Evolutionary conservation across 2,888 invertebrate species (phyloP).

Genomic region (Volucella bombylans): DNA sequence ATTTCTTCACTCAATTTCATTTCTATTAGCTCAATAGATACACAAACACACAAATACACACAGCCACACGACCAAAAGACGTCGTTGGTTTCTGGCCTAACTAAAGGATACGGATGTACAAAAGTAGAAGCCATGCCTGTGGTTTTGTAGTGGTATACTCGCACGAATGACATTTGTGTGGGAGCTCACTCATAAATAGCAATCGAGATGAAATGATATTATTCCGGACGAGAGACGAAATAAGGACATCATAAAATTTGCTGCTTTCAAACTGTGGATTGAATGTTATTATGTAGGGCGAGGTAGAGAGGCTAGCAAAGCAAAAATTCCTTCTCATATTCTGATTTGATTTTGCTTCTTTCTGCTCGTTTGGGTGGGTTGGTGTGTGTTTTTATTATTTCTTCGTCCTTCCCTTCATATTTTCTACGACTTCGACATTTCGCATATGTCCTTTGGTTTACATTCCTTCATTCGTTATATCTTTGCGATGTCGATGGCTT

Average conservation of each 20-base stretch:
- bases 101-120: background rate
- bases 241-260: slow-evolving; percentile 73
- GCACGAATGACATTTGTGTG: background rate
- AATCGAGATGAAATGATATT: slow-evolving; percentile 71
- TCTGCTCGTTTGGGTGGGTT: background rate
- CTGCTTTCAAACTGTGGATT: slow-evolving; percentile 67
- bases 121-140: background rate
- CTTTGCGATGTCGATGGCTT: background rate
- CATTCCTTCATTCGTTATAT: background rate
- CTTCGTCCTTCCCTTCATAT: background rate
- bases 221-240: slow-evolving; percentile 72
- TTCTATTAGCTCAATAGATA: slow-evolving; percentile 68
- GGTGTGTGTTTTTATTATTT: slow-evolving; percentile 16
- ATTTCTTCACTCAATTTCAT: slow-evolving; percentile 72
- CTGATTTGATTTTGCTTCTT: slow-evolving; percentile 63
- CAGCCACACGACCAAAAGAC: too few relatives aligned
- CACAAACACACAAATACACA: background rate
- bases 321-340: slow-evolving; percentile 36
- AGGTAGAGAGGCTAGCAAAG: background rate
- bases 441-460: slow-evolving; percentile 45
- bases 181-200: slow-evolving; percentile 57
- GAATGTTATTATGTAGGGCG: slow-evolving; percentile 59
- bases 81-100: too few relatives aligned
- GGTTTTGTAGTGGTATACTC: background rate
- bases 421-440: background rate